phyloP scores from a whole-genome alignment of 1,140 invertebrate genomes.

The Philotrypesis tridentata region DNA sequence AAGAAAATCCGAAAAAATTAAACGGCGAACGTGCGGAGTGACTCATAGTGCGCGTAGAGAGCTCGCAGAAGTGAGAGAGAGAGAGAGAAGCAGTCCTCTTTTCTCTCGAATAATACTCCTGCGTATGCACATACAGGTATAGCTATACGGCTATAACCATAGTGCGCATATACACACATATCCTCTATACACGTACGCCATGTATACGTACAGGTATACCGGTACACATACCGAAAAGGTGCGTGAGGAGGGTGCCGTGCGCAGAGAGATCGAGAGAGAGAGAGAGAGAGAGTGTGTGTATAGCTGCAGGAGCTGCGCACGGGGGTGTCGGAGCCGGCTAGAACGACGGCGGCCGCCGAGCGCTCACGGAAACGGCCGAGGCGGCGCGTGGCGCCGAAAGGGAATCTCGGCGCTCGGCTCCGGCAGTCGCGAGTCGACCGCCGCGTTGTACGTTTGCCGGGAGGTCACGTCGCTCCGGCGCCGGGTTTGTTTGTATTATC shows the following conservation, averaged over 20 bases:
- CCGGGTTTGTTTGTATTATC: neutral
- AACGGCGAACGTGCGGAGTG: neutral
- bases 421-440: conserved; percentile 67
- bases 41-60: neutral
- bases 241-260: neutral
- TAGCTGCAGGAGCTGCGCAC: neutral
- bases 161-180: too few relatives aligned
- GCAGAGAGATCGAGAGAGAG: neutral
- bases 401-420: conserved; percentile 62
- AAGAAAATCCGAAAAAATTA: neutral
- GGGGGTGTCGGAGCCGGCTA: neutral
- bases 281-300: neutral
- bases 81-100: neutral
- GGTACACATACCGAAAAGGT: neutral
- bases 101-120: neutral
- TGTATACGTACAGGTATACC: neutral
- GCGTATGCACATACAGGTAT: neutral
- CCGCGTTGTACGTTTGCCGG: conserved; percentile 53
- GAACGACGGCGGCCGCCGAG: conserved; percentile 21
- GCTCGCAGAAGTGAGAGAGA: neutral
- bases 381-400: conserved; percentile 66
- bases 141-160: neutral
- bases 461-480: conserved; percentile 2
- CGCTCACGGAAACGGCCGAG: conserved; percentile 49
- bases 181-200: neutral